These are phyloP conservation scores for Esperia sulphurella DNA, from an alignment of 2,888 invertebrate species.

Conservation along the genomic window DNA sequence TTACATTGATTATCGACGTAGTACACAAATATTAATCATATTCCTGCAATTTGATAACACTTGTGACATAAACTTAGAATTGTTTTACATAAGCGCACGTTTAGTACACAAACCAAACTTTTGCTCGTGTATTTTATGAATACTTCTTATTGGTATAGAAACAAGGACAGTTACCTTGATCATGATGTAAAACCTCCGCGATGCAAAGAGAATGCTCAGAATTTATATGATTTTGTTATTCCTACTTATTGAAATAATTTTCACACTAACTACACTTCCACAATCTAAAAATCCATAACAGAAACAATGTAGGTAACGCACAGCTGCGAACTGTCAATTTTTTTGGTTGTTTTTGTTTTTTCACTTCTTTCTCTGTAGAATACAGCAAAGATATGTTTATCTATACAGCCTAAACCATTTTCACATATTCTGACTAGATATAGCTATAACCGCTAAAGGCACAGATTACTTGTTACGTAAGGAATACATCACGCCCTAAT, in stretches of 20 bases:
- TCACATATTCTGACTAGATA: no score
- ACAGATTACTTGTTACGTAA: no score
- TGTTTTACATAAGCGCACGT: constrained; percentile 12
- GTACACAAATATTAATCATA: not conserved
- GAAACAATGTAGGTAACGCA: constrained; percentile 55
- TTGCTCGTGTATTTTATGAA: constrained; percentile 3
- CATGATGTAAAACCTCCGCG: constrained; percentile 33
- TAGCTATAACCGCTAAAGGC: no score
- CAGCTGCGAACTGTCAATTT: constrained; percentile 72
- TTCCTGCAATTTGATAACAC: not conserved
- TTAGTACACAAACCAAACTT: constrained; percentile 5
- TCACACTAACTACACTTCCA: constrained; percentile 27
- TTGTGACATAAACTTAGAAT: not conserved
- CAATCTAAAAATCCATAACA: constrained; percentile 48
- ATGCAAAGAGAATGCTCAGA: not conserved
- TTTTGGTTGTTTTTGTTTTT: constrained; percentile 8
- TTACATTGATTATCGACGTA: constrained; percentile 18
- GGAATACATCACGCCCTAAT: no score
- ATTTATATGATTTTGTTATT: constrained; percentile 3
- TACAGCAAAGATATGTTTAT: not conserved
- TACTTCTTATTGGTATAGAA: constrained; percentile 8
- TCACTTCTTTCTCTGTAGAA: not conserved
- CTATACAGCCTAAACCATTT: not conserved
- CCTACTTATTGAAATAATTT: constrained; percentile 12
- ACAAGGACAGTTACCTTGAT: constrained; percentile 41